A percentile compares a stretch with the other conserved stretches of the same genome.
phyloP scores from a whole-genome alignment of 1,140 invertebrate species.

The Papilio aristodemus region DNA sequence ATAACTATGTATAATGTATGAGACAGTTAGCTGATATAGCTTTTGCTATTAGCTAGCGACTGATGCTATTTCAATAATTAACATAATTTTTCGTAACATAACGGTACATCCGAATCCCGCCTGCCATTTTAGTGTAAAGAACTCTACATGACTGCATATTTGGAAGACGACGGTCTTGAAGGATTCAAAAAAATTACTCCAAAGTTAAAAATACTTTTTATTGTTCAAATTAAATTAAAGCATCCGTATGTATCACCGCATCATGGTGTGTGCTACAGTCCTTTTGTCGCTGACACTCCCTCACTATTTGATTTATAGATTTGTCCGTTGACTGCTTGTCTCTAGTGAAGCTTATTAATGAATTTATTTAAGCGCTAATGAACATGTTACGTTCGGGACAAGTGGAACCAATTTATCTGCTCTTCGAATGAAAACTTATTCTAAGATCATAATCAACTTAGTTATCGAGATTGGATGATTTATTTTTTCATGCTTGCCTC shows the following conservation, averaged over 20 bases:
- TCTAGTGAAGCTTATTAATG: conserved; percentile 72
- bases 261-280: conserved; percentile 52
- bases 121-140: no score
- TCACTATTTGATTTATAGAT: conserved; percentile 80
- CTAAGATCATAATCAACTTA: conserved; percentile 57
- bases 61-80: no score
- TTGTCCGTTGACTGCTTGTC: conserved; percentile 73
- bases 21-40: no score
- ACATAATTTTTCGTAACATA: no score
- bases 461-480: conserved; percentile 21
- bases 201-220: not conserved
- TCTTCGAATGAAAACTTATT: conserved; percentile 64
- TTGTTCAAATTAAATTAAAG: conserved; percentile 16
- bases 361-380: conserved; percentile 80
- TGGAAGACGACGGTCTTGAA: no score
- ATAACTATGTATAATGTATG: no score
- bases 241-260: conserved; percentile 45
- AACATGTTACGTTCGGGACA: conserved; percentile 74
- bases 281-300: conserved; percentile 76
- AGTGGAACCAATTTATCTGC: conserved; percentile 78
- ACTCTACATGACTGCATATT: no score
- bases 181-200: not conserved
- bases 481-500: conserved; percentile 6
- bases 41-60: no score
- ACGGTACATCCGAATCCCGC: no score